Evolutionary conservation across 2,888 invertebrate species (phyloP).

Genomic region (Coleophora deauratella): DNA sequence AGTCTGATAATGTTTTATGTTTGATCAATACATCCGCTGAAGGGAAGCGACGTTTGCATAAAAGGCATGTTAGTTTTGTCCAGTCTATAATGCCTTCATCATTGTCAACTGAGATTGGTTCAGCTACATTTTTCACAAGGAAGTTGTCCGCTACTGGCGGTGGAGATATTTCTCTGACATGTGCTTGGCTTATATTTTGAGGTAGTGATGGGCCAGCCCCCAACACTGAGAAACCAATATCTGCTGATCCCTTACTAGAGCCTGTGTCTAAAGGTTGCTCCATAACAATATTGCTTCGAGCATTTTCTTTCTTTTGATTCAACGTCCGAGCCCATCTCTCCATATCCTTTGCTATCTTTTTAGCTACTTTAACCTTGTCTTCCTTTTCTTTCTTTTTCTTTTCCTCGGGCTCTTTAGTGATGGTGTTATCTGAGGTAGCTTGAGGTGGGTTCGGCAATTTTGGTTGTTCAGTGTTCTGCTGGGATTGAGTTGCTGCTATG

Average conservation of each 20-base stretch:
- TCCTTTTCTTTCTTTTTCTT: constrained; percentile 86
- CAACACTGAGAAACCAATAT: constrained; percentile 93
- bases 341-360: constrained; percentile 95
- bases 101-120: constrained; percentile 75
- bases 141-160: constrained; percentile 50
- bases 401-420: constrained; percentile 58
- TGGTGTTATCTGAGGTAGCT: constrained; percentile 43
- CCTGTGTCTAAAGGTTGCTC: constrained; percentile 60
- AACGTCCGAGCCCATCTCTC: constrained; percentile 95
- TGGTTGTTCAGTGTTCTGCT: constrained; percentile 50
- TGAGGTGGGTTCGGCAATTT: constrained; percentile 39
- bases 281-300: constrained; percentile 56
- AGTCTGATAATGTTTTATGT: constrained; percentile 93
- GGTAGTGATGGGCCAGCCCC: constrained; percentile 77
- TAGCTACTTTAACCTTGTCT: constrained; percentile 97
- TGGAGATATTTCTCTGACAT: constrained; percentile 50
- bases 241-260: constrained; percentile 84
- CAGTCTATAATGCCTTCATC: constrained; percentile 90
- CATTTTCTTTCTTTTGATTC: constrained; percentile 93
- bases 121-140: constrained; percentile 54
- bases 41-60: constrained; percentile 96
- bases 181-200: constrained; percentile 19
- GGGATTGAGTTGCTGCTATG: constrained; percentile 59
- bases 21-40: constrained; percentile 90
- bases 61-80: constrained; percentile 90